Base-by-base conservation (phyloP, 2,888 invertebrate species). In the Limnephilus rhombicus region DNA sequence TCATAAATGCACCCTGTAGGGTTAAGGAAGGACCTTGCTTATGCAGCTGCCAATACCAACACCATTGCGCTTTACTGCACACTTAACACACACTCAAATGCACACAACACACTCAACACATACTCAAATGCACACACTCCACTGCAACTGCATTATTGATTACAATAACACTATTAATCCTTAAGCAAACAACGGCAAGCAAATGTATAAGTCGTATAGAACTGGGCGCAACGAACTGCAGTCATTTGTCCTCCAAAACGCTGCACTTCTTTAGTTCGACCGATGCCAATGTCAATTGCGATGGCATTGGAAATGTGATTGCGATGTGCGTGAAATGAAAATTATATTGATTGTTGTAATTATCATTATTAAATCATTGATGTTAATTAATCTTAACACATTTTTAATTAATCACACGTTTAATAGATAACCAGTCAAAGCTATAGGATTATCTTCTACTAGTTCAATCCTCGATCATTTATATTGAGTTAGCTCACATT, bases 21-120 rank as follows among this genome's bases (percentile, higher is more conserved):
- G 82, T 82, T 82, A 82, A 82, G 82, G 82, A 82, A 82, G 18
- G 82, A 82, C 82, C 82, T 82, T 82, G 82, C 82, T 31, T 82
- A 31, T 31, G 82, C 82, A 82, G 82, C 82, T 82, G 82, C 82
- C 82, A 82, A 34, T 68, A n/a, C 68, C 24, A 68, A 68, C 9
- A 68, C 68, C 18, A 9, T 9, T 68, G 68, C 68, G 24, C 24
- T 24, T 24, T 24, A 68, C 24, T 68, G 68, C 68, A 68, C 53
- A 37, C 37, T 37, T 37, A 37, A 37, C 37, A 37, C 37, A 37
- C 37, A 41, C 45, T 12, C 45, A 45, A 45, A 11, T 45, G 45
- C 45, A 45, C 49, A 13, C 49, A 49, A 49, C 49, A 49, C 13
- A 41, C 41, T 41, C 68, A 68, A 68, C 18, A 68, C 24, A 68